phyloP scores from a whole-genome alignment of 1,140 invertebrate genomes.

The Drosophila kohkoa region DNA sequence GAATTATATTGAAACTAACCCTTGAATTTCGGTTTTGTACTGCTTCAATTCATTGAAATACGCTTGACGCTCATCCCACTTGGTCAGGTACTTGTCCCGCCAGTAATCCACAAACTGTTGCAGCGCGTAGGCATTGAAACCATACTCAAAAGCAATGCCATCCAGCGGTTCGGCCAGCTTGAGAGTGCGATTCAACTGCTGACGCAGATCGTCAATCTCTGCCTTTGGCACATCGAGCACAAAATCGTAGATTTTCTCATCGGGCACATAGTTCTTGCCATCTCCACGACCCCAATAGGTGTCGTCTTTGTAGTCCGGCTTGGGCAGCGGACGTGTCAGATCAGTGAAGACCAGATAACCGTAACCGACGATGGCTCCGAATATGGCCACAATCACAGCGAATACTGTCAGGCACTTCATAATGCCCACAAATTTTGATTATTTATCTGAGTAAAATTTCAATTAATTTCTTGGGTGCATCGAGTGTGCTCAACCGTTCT shows the following conservation, averaged over 20 bases:
- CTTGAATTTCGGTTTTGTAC: slow-evolving; percentile 90
- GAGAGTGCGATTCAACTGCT: slow-evolving; percentile 86
- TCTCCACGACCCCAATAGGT: slow-evolving; percentile 79
- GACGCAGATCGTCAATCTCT: slow-evolving; percentile 87
- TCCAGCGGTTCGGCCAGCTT: slow-evolving; percentile 88
- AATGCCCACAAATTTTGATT: slow-evolving; percentile 11
- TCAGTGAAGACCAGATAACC: slow-evolving; percentile 70
- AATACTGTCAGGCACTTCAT: slow-evolving; percentile 76
- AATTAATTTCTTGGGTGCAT: slow-evolving; percentile 24
- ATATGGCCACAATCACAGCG: slow-evolving; percentile 66
- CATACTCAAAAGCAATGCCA: slow-evolving; percentile 90
- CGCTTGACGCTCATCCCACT: slow-evolving; percentile 88
- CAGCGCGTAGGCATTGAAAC: slow-evolving; percentile 90
- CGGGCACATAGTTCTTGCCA: slow-evolving; percentile 61
- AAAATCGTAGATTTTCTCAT: slow-evolving; percentile 68
- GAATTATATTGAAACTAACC: slow-evolving; percentile 53
- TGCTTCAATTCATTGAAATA: slow-evolving; percentile 90
- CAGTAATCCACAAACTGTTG: slow-evolving; percentile 89
- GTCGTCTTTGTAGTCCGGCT: slow-evolving; percentile 71
- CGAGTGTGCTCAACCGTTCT: slow-evolving; percentile 32
- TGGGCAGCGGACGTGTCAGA: slow-evolving; percentile 70
- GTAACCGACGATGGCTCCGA: slow-evolving; percentile 67
- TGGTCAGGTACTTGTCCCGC: slow-evolving; percentile 89
- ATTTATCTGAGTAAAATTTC: slow-evolving; percentile 31
- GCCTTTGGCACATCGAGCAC: slow-evolving; percentile 52